phyloP scores from a whole-genome alignment of 2,888 invertebrate genomes.

The Phoenoteleia sp. region DNA sequence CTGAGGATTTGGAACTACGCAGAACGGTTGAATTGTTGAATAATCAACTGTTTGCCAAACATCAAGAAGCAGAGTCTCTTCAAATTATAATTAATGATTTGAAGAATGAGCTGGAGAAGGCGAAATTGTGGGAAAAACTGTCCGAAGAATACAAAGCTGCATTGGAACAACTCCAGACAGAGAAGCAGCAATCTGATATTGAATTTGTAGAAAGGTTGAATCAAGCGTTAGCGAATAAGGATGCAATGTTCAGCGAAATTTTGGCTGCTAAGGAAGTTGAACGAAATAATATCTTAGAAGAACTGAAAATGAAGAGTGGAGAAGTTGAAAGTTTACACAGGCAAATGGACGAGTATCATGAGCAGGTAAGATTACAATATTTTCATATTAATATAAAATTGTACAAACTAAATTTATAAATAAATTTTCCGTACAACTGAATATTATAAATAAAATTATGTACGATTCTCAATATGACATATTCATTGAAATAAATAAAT shows the following conservation, averaged over 20 bases:
- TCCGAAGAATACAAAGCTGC: slow-evolving; percentile 74
- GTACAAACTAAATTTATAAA: too few species aligned
- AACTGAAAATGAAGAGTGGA: slow-evolving; percentile 72
- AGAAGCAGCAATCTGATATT: slow-evolving; percentile 77
- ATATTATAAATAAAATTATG: too few species aligned
- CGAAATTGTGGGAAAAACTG: slow-evolving; percentile 72
- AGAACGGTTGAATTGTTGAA: slow-evolving; percentile 76
- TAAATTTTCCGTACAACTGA: too few species aligned
- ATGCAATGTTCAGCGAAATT: slow-evolving; percentile 74
- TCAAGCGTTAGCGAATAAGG: slow-evolving; percentile 73
- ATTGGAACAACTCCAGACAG: slow-evolving; percentile 75
- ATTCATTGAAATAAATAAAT: too few species aligned
- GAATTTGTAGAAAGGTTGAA: slow-evolving; percentile 76
- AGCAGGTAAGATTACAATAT: slow-evolving; percentile 63
- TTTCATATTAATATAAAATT: too few species aligned
- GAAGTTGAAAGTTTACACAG: slow-evolving; percentile 79
- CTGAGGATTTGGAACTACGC: slow-evolving; percentile 76
- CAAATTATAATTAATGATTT: slow-evolving; percentile 72
- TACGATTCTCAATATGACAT: too few species aligned
- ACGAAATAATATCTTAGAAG: slow-evolving; percentile 72
- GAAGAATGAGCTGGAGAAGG: slow-evolving; percentile 74
- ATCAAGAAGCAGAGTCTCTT: slow-evolving; percentile 78
- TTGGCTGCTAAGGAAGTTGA: slow-evolving; percentile 71
- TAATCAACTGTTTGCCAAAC: slow-evolving; percentile 77
- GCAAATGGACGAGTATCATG: slow-evolving; percentile 75